Conservation (phyloP, 1,140 invertebrate genomes). For the Macrosteles quadrilineatus region DNA sequence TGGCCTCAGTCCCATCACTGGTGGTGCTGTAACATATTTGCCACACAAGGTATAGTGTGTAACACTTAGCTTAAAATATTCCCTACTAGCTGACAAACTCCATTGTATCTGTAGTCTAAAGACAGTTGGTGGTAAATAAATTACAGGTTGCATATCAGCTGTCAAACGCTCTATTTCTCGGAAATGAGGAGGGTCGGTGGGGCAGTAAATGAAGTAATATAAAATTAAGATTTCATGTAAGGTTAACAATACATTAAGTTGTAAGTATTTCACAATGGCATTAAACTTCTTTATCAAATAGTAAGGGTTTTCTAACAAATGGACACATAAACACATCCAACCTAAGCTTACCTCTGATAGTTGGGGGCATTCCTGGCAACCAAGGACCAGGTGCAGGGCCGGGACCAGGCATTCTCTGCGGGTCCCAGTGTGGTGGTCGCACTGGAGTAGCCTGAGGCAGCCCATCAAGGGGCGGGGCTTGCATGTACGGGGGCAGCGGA, state of each 20-base stretch:
- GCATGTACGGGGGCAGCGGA: conserved; percentile 19
- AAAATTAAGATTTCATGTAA: no score
- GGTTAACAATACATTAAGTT: no score
- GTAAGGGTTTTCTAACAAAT: neutral
- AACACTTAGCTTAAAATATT: neutral
- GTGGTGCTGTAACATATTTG: neutral
- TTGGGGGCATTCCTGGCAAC: neutral
- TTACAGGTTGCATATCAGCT: no score
- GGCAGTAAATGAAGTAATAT: no score
- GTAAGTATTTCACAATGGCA: no score
- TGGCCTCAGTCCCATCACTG: neutral
- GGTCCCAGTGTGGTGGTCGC: neutral
- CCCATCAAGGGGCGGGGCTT: neutral
- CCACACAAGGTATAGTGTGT: neutral
- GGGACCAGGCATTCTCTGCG: conserved; percentile 8
- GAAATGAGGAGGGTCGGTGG: no score
- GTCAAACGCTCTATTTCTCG: no score
- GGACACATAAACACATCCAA: neutral
- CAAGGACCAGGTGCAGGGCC: neutral
- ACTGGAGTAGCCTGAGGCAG: neutral
- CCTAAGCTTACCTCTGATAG: conserved; percentile 7
- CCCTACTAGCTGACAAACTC: no score
- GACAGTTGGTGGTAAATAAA: no score
- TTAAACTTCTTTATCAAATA: neutral
- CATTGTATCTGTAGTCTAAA: no score